Conservation (phyloP, 2,113 vertebrate species). For the Neoarius graeffei region DNA sequence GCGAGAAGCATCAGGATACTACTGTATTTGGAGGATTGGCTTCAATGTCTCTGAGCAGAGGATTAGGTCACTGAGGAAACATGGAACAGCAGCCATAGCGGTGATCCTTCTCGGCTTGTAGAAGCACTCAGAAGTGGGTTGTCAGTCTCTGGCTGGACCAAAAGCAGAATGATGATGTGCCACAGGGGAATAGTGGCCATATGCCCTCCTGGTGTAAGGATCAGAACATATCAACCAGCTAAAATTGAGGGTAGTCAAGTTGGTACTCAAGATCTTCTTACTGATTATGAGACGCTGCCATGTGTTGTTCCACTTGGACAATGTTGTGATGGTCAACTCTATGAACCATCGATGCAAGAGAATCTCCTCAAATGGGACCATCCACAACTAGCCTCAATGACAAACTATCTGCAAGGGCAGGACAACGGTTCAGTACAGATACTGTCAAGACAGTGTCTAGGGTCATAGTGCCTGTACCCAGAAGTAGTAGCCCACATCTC, state of each 20-base stretch:
- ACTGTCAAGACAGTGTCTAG: not conserved
- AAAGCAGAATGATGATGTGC: not conserved
- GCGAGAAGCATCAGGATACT: not conserved
- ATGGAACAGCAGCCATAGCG: not conserved
- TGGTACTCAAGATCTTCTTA: not conserved
- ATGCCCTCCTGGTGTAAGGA: not conserved
- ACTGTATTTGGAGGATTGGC: not conserved
- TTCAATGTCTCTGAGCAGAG: not conserved
- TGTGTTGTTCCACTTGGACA: not conserved
- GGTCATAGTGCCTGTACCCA: not conserved
- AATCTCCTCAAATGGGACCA: not conserved
- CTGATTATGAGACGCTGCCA: not conserved
- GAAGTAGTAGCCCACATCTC: not conserved
- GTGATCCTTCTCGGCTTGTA: not conserved
- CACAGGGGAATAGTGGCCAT: not conserved
- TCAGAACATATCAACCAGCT: not conserved
- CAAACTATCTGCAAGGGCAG: not conserved
- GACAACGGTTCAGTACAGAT: not conserved
- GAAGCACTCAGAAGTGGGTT: not conserved
- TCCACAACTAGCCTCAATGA: not conserved
- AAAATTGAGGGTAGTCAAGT: not conserved
- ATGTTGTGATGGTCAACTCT: too few relatives aligned
- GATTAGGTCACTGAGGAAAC: not conserved
- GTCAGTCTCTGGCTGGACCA: too few relatives aligned
- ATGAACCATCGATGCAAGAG: not conserved